Evolutionary conservation across 1,140 invertebrate genomes (phyloP).

Genomic region (Telenomus remus): DNA sequence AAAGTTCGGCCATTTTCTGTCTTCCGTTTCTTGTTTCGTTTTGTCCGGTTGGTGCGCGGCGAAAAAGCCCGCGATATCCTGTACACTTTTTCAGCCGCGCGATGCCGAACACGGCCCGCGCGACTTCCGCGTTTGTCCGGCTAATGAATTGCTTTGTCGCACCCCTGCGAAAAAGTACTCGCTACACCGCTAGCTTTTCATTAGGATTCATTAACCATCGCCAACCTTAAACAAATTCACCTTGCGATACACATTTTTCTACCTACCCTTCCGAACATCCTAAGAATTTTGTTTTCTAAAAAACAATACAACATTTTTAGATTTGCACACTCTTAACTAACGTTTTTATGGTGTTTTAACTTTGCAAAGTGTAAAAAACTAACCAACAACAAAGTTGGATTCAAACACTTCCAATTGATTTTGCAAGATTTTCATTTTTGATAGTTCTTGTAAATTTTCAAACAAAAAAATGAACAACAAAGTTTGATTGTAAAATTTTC

Average conservation of each 20-base stretch:
- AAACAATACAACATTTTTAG: too few relatives aligned
- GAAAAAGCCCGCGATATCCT: conserved; percentile 28
- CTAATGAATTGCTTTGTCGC: conserved; percentile 74
- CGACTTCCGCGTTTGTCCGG: conserved; percentile 73
- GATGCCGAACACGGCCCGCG: conserved; percentile 48
- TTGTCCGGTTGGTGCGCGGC: not conserved
- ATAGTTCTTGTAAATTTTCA: too few relatives aligned
- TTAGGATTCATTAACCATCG: conserved; percentile 57
- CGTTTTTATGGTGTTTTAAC: too few relatives aligned
- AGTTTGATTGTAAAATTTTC: too few relatives aligned
- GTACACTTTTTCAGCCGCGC: conserved; percentile 33
- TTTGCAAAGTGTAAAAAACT: too few relatives aligned
- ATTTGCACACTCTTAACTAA: too few relatives aligned
- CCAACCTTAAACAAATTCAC: conserved; percentile 36
- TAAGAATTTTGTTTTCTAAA: not conserved
- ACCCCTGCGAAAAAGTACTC: conserved; percentile 57
- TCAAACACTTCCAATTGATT: too few relatives aligned
- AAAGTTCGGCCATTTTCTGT: conserved; percentile 5
- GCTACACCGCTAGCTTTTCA: conserved; percentile 51
- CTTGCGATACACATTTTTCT: conserved; percentile 22
- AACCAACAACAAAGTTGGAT: too few relatives aligned
- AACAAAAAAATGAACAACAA: too few relatives aligned
- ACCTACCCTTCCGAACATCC: not conserved
- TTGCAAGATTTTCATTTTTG: too few relatives aligned
- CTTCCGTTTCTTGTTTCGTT: conserved; percentile 5